A percentile compares a stretch with the other conserved stretches of the same genome.
phyloP scores from a whole-genome alignment of 1,140 invertebrate genomes.

The Penaeus japonicus region DNA sequence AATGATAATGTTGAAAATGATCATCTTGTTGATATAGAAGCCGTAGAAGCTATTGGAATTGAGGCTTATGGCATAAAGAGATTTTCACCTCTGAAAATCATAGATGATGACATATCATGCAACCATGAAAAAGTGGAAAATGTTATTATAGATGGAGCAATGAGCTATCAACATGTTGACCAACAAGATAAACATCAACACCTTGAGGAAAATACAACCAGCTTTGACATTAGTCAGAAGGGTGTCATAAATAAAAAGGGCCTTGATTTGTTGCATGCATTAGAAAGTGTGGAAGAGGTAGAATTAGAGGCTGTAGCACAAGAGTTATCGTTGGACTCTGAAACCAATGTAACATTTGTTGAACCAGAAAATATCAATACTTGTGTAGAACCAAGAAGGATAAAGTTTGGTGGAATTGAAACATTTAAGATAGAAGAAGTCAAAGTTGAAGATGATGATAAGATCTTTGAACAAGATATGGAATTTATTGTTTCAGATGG shows the following conservation, averaged over 20 bases:
- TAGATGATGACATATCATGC: no score
- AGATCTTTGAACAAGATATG: not conserved
- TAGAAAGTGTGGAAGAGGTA: slow-evolving; percentile 19
- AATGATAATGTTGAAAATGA: no score
- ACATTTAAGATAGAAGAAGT: not conserved
- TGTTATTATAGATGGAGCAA: no score
- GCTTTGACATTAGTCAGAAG: not conserved
- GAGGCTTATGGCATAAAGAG: no score
- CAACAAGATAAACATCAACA: no score
- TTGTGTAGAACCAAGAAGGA: no score
- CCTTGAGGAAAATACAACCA: not conserved
- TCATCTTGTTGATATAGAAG: no score
- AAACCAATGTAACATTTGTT: slow-evolving; percentile 17
- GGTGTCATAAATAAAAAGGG: not conserved
- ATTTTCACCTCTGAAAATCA: no score
- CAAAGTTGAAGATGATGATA: not conserved
- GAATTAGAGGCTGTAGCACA: slow-evolving; percentile 22
- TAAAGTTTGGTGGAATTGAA: no score
- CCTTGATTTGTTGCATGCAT: slow-evolving; percentile 6
- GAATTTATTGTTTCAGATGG: not conserved
- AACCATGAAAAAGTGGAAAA: no score
- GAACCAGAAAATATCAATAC: not conserved
- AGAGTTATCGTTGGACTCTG: not conserved
- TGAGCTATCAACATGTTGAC: no score
- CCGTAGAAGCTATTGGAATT: no score